These are phyloP conservation scores for Trialeurodes vaporariorum DNA, from an alignment of 1,140 invertebrate species.

Conservation along the genomic window DNA sequence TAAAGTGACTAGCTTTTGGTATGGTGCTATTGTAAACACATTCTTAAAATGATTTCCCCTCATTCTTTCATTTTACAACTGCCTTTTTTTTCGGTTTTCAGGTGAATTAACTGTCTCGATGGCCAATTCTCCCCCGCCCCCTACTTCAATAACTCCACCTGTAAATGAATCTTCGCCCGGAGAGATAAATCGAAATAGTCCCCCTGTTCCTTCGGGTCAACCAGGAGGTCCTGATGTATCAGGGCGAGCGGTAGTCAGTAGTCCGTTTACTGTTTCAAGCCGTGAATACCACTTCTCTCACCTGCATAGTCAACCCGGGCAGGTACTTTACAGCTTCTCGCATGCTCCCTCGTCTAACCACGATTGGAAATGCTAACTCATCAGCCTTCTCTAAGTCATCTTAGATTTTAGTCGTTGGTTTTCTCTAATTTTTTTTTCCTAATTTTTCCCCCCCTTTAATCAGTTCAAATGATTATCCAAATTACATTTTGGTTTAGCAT, in stretches of 20 bases:
- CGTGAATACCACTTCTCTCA: slow-evolving; percentile 76
- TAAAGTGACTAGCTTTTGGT: no score
- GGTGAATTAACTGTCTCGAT: slow-evolving; percentile 40
- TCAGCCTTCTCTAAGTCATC: not conserved
- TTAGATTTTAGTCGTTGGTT: not conserved
- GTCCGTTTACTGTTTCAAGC: slow-evolving; percentile 41
- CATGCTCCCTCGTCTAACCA: slow-evolving; percentile 18
- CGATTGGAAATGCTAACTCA: slow-evolving; percentile 5
- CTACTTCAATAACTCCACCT: slow-evolving; percentile 49
- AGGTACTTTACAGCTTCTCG: slow-evolving; percentile 45
- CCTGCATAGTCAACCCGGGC: slow-evolving; percentile 78
- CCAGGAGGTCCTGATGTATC: slow-evolving; percentile 10
- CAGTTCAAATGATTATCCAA: not conserved
- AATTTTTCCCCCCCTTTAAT: not conserved
- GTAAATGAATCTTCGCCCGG: slow-evolving; percentile 24
- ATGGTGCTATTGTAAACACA: no score
- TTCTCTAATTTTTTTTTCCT: not conserved
- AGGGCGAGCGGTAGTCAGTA: slow-evolving; percentile 37
- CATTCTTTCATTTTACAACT: no score
- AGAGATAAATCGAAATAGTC: slow-evolving; percentile 14
- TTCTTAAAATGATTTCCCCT: no score
- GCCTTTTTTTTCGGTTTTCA: no score
- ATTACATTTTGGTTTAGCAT: no score
- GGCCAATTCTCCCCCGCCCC: slow-evolving; percentile 48
- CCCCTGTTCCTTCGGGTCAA: not conserved